A percentile compares a stretch with the other conserved stretches of the same genome.
Evolutionary conservation across 1,140 invertebrate genomes (phyloP).

Genomic region (Diachasma alloeum): DNA sequence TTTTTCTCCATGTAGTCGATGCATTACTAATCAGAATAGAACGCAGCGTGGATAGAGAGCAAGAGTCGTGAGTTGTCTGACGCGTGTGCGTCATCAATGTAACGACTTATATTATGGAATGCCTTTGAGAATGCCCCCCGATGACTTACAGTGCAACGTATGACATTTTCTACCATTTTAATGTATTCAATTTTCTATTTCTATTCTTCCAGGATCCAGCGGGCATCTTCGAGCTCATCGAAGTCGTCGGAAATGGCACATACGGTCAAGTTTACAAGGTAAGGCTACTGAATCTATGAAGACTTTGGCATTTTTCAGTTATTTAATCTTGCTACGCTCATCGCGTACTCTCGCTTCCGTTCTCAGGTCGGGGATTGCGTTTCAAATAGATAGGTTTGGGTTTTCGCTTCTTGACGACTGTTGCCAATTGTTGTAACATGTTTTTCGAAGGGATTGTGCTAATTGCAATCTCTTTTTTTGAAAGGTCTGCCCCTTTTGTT

Average conservation of each 20-base stretch:
- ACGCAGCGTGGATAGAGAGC: background rate
- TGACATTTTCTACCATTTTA: background rate
- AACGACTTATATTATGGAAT: slow-evolving; percentile 6
- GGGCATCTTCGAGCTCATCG: slow-evolving; percentile 99
- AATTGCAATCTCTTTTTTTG: background rate
- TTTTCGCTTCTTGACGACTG: background rate
- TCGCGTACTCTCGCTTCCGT: slow-evolving; percentile 10
- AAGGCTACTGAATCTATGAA: slow-evolving; percentile 53
- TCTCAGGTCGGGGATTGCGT: slow-evolving; percentile 12
- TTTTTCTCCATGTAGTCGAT: background rate
- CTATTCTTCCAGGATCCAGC: slow-evolving; percentile 88
- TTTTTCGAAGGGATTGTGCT: background rate
- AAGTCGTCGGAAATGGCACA: slow-evolving; percentile 99
- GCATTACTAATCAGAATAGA: slow-evolving; percentile 7
- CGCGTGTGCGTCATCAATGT: slow-evolving; percentile 29
- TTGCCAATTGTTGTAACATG: background rate
- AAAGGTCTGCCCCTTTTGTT: no score
- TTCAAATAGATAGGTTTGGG: slow-evolving; percentile 11
- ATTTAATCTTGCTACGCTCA: slow-evolving; percentile 8
- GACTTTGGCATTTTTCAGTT: slow-evolving; percentile 9
- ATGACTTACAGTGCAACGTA: background rate
- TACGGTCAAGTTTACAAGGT: slow-evolving; percentile 99
- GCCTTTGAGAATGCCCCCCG: background rate
- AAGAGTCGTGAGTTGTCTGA: background rate
- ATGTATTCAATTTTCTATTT: slow-evolving; percentile 32